phyloP scores from a whole-genome alignment of 2,888 invertebrate species.

The Phyllotreta striolata region DNA sequence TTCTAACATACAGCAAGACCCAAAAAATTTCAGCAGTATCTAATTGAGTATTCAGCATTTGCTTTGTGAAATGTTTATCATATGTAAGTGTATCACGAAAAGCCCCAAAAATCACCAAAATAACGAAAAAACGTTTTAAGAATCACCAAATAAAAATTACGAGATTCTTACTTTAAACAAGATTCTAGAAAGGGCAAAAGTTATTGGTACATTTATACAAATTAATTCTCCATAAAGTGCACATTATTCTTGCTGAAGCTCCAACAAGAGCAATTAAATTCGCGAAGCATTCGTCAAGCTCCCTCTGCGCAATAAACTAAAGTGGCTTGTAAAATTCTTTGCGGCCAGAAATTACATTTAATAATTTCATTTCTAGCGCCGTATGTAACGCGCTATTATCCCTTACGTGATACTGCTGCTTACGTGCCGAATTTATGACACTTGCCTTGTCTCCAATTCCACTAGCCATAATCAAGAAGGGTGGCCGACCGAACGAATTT shows the following conservation, averaged over 20 bases:
- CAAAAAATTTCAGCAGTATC: too few relatives aligned
- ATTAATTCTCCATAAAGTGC: too few relatives aligned
- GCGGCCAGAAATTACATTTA: slow-evolving; percentile 19
- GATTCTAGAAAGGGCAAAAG: too few relatives aligned
- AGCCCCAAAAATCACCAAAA: too few relatives aligned
- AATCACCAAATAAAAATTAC: too few relatives aligned
- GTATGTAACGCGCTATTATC: slow-evolving; percentile 8
- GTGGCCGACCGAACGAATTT: slow-evolving; percentile 4
- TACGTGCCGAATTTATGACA: slow-evolving; percentile 24
- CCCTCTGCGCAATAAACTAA: neutral
- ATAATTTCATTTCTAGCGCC: slow-evolving; percentile 23
- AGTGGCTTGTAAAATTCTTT: slow-evolving; percentile 9
- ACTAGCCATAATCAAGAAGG: slow-evolving; percentile 19
- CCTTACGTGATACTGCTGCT: slow-evolving; percentile 23
- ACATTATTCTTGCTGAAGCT: neutral
- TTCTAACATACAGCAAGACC: too few relatives aligned
- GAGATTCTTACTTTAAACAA: too few relatives aligned
- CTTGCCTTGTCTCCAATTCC: slow-evolving; percentile 9
- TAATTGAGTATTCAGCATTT: too few relatives aligned
- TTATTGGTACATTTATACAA: too few relatives aligned
- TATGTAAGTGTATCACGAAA: too few relatives aligned
- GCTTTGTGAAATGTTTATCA: too few relatives aligned
- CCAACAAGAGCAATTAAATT: neutral
- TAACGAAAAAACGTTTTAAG: too few relatives aligned
- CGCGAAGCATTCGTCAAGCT: neutral